Evolutionary conservation across 2,888 invertebrate genomes (phyloP), one percentile per base, ranked within the genome.

Genomic region (Yponomeuta sedellus): DNA sequence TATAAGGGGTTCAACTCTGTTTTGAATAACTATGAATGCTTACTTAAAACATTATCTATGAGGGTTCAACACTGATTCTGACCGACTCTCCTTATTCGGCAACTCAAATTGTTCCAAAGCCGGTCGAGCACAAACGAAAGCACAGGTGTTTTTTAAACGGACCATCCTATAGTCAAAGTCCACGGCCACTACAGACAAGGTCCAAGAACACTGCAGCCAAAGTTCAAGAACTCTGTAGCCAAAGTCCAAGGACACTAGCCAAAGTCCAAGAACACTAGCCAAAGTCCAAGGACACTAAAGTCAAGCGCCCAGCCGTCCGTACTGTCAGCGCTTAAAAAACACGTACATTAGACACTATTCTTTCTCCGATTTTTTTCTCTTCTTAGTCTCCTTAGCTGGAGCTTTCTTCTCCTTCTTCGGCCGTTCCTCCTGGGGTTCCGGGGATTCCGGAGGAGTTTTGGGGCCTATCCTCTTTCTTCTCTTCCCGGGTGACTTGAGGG

Each of bases 291-390:
- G 44, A 6, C 44, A 52, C 44, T 52, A 16, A 2, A 44, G 44
- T 16, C 16, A 16, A 12, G 3, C 44, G 12, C 44, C 16, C 12
- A 52, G 16, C 12, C 5, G 12, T 16, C 44, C 44, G 16, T 52
- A 44, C 39, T 28, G 66, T 65, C 64, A 65, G 25, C 57, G 52
- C 25, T 62, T 85, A 68, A 77, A 82, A 73, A 86, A 89, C 72
- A 88, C 86, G 70, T 84, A 79, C 70, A 83, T 73, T 70, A 88
- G 86, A 84, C 89, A 88, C 90, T 90, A 89, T 74, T 89, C 88
- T 68, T 88, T 91, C 75, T 86, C 88, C 0, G 82, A 81, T 75
- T 83, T 89, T 82, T 82, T 92, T 71, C 76, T 80, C 69, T 72
- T 75, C 77, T 80, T 80, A 66, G 79, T 79, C 22, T 73, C 73